Evolutionary conservation across 2,113 vertebrate genomes (phyloP).

Genomic region (Shinisaurus crocodilurus): DNA sequence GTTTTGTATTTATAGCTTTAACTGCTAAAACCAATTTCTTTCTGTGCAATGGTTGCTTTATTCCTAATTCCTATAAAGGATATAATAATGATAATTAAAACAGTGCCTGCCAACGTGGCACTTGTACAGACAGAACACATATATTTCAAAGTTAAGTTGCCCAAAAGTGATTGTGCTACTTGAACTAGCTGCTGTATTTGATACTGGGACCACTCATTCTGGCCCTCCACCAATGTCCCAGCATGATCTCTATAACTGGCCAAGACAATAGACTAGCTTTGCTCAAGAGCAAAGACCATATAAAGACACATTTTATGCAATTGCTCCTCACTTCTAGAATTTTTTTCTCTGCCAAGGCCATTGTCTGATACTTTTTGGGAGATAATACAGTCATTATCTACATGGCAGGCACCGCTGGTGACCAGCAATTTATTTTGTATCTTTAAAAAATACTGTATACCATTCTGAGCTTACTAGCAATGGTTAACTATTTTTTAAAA

Average conservation of each 20-base stretch:
- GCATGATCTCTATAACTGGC: neutral
- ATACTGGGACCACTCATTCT: neutral
- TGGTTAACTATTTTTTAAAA: neutral
- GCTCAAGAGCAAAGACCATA: neutral
- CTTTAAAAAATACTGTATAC: neutral
- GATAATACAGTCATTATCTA: neutral
- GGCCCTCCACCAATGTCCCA: neutral
- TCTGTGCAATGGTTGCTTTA: constrained; percentile 95
- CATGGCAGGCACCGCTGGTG: neutral
- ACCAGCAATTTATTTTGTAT: neutral
- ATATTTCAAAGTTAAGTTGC: neutral
- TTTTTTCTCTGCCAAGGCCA: neutral
- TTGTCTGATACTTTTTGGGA: neutral
- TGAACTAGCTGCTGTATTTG: constrained; percentile 1
- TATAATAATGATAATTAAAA: constrained; percentile 3
- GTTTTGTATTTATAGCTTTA: constrained; percentile 87
- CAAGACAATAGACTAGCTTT: neutral
- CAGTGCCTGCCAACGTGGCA: neutral
- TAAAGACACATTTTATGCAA: neutral
- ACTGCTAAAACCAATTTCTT: constrained; percentile 95
- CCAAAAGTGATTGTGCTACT: neutral
- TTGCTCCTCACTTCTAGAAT: neutral
- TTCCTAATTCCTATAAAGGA: constrained; percentile 87
- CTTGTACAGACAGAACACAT: neutral
- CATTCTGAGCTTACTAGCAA: neutral